phyloP scores from a whole-genome alignment of 1,140 invertebrate species.

The Holcopasites calliopsidis region DNA sequence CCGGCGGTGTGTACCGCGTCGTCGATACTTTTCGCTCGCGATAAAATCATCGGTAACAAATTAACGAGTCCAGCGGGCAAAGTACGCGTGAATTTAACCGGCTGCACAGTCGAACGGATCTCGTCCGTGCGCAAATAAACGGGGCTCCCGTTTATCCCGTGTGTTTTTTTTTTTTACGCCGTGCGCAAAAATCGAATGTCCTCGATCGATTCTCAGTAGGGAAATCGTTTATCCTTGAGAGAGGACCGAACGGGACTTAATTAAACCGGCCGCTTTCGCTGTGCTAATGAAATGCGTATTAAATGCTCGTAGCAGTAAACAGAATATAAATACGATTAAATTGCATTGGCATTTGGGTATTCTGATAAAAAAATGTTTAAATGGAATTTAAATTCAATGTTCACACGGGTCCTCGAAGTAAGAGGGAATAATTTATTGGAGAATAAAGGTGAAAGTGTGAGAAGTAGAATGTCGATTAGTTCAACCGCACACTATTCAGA shows the following conservation, averaged over 20 bases:
- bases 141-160: not conserved
- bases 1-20: not conserved
- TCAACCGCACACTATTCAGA: too few species aligned
- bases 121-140: not conserved
- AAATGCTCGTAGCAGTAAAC: not conserved
- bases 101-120: not conserved
- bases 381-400: not conserved
- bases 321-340: not conserved
- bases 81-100: constrained; percentile 25
- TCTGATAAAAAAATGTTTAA: not conserved
- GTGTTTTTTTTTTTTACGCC: not conserved
- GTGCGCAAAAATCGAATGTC: not conserved
- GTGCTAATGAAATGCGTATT: not conserved
- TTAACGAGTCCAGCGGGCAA: constrained; percentile 8
- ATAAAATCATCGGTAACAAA: constrained; percentile 45
- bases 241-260: not conserved
- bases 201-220: not conserved
- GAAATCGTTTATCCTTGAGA: constrained; percentile 1
- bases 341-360: not conserved
- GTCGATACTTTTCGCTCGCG: constrained; percentile 8
- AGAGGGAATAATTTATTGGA: not conserved
- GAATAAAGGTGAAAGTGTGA: too few species aligned
- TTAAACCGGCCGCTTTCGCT: not conserved
- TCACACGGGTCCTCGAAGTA: not conserved
- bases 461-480: too few species aligned